A percentile compares a stretch with the other conserved stretches of the same genome.
These are phyloP conservation scores for Penelope pileata DNA, from an alignment of 2,113 vertebrate genomes.

Conservation along the genomic window DNA sequence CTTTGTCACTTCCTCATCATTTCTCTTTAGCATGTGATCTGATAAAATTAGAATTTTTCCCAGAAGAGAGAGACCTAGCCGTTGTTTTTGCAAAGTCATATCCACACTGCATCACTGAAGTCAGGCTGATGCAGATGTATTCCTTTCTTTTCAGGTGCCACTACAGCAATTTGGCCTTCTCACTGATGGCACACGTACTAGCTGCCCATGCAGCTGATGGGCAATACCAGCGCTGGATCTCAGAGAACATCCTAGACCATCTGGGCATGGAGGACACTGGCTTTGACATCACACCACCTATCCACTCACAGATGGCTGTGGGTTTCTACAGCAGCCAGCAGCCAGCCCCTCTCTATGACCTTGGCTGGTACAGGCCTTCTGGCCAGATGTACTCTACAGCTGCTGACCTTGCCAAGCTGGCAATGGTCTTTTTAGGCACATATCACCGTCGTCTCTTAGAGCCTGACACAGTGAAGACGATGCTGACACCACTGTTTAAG, in stretches of 20 bases:
- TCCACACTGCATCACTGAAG: too few relatives aligned
- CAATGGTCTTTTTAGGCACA: constrained; percentile 82
- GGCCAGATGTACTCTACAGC: constrained; percentile 94
- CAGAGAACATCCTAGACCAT: constrained; percentile 82
- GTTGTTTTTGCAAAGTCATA: neutral
- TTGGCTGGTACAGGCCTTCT: constrained; percentile 92
- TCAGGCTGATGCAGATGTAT: neutral
- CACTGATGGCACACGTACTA: constrained; percentile 86
- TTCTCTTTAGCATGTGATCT: neutral
- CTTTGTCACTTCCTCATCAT: neutral
- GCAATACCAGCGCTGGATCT: constrained; percentile 89
- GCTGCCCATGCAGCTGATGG: constrained; percentile 76
- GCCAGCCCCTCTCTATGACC: constrained; percentile 85
- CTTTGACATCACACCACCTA: constrained; percentile 79
- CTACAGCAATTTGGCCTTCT: constrained; percentile 93
- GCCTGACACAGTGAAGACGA: constrained; percentile 83
- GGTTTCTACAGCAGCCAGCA: constrained; percentile 85
- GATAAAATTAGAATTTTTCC: neutral
- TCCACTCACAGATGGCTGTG: constrained; percentile 81
- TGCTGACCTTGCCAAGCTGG: constrained; percentile 89
- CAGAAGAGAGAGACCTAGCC: neutral
- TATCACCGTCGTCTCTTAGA: constrained; percentile 76
- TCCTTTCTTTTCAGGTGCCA: constrained; percentile 81
- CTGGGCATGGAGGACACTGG: constrained; percentile 89
- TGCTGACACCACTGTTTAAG: constrained; percentile 84